phyloP scores from a whole-genome alignment of 2,888 invertebrate species.

The Dolomedes plantarius region DNA sequence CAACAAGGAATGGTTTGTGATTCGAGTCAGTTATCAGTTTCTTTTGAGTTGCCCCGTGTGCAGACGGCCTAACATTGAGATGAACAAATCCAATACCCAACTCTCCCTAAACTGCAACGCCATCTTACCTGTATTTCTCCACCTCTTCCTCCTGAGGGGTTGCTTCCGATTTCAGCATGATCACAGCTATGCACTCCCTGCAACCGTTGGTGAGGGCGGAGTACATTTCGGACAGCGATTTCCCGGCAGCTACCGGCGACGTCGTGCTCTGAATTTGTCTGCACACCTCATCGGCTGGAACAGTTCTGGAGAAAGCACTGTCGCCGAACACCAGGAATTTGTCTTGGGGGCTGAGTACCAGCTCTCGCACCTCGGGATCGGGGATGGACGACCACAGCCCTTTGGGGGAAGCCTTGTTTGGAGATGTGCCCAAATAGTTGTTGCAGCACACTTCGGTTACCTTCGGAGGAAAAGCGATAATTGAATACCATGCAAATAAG shows the following conservation, averaged over 20 bases:
- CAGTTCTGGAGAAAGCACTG: conserved; percentile 25
- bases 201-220: conserved; percentile 33
- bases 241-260: conserved; percentile 48
- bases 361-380: conserved; percentile 58
- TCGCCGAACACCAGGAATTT: conserved; percentile 59
- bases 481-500: too few relatives aligned
- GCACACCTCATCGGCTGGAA: conserved; percentile 51
- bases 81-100: too few relatives aligned
- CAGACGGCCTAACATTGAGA: too few relatives aligned
- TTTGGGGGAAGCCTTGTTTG: conserved; percentile 2
- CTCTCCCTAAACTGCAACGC: too few relatives aligned
- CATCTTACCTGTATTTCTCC: conserved; percentile 83
- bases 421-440: conserved; percentile 32
- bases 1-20: too few relatives aligned
- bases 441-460: conserved; percentile 46
- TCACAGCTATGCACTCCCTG: conserved; percentile 53
- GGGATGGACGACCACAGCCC: conserved; percentile 36
- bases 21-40: too few relatives aligned
- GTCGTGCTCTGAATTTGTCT: conserved; percentile 34
- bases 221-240: conserved; percentile 51
- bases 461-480: too few relatives aligned
- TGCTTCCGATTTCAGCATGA: conserved; percentile 13
- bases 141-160: conserved; percentile 77
- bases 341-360: conserved; percentile 57
- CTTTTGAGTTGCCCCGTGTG: too few relatives aligned